Conservation (phyloP, 2,888 invertebrate species). For the Netelia fuscicornis region DNA sequence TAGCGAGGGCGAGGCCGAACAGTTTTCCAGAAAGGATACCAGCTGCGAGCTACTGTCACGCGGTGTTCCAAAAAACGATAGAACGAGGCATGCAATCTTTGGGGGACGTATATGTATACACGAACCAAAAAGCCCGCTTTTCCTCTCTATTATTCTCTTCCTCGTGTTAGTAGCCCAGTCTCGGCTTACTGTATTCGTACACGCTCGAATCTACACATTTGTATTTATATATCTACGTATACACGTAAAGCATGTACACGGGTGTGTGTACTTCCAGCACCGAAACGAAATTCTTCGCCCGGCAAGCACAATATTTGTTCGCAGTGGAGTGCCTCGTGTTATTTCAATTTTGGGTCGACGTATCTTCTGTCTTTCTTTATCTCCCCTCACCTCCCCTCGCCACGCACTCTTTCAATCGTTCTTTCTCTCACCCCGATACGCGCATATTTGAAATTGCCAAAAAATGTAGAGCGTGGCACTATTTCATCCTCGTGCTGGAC, state of each 20-base stretch:
- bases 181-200: background rate
- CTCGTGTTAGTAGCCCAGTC: background rate
- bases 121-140: background rate
- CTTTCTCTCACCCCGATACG: background rate
- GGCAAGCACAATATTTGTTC: constrained; percentile 69
- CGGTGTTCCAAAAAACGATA: background rate
- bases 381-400: constrained; percentile 17
- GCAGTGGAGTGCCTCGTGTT: constrained; percentile 49
- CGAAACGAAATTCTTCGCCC: constrained; percentile 66
- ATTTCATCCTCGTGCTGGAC: constrained; percentile 17
- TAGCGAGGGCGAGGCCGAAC: background rate
- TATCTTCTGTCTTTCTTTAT: background rate
- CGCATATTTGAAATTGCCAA: constrained; percentile 59
- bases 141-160: background rate
- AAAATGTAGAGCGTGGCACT: constrained; percentile 44
- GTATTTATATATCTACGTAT: background rate
- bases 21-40: background rate
- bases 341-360: constrained; percentile 57
- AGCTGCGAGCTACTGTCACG: background rate
- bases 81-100: background rate
- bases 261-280: background rate
- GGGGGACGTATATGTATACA: background rate
- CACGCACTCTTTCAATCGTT: constrained; percentile 32
- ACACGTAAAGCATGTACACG: background rate
- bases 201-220: background rate